Evolutionary conservation across 2,797 vertebrate genomes (phyloP).

Genomic region (Diplodus sargus): DNA sequence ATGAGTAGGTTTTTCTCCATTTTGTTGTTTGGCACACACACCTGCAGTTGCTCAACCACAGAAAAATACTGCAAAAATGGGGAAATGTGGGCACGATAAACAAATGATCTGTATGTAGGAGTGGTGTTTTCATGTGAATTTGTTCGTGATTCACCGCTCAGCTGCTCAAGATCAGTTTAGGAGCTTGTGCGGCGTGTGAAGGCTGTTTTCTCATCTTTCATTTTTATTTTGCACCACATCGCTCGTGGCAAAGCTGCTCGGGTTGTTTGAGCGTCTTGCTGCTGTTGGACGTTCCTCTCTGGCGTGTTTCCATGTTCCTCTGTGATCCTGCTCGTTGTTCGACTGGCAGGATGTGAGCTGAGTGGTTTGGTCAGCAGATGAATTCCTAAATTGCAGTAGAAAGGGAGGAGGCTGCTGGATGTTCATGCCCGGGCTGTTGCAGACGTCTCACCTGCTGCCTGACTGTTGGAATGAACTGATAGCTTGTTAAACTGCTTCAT

Average conservation of each 20-base stretch:
- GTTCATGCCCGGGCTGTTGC: constrained; percentile 3
- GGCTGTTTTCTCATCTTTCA: neutral
- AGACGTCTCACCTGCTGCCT: constrained; percentile 31
- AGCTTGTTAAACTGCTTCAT: neutral
- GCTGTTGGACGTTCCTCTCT: constrained; percentile 9
- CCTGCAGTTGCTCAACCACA: constrained; percentile 79
- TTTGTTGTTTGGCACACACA: constrained; percentile 72
- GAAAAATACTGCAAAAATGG: constrained; percentile 59
- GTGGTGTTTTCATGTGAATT: constrained; percentile 38
- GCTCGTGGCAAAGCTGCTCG: neutral
- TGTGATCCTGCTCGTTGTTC: neutral
- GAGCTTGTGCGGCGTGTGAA: neutral
- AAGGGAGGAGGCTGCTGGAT: constrained; percentile 1
- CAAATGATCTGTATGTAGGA: constrained; percentile 33
- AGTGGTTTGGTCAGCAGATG: constrained; percentile 1
- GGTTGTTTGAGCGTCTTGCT: neutral
- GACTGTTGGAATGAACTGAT: neutral
- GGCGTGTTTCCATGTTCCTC: neutral
- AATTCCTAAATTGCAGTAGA: neutral
- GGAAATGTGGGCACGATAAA: constrained; percentile 55
- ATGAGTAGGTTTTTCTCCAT: constrained; percentile 57
- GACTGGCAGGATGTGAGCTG: neutral
- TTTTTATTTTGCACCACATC: neutral
- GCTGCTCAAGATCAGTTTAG: neutral
- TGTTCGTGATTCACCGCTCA: constrained; percentile 6